These are phyloP conservation scores for Oreortyx pictus DNA, from an alignment of 2,797 vertebrate species.

Conservation along the genomic window DNA sequence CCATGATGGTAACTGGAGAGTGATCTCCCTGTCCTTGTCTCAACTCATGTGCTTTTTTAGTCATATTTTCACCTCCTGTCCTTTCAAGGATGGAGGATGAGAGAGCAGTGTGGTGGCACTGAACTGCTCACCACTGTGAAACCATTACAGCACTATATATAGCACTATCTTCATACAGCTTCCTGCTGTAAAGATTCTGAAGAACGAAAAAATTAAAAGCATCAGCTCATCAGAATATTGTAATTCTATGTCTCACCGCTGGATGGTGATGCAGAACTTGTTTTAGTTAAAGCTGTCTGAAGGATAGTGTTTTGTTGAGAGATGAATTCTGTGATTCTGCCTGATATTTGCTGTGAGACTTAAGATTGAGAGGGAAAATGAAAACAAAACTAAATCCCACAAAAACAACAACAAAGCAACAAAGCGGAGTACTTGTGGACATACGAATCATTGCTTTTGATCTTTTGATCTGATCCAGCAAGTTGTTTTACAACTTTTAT, in stretches of 20 bases:
- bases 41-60: neutral
- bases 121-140: neutral
- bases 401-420: neutral
- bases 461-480: neutral
- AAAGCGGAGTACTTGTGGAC: neutral
- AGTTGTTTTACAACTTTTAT: neutral
- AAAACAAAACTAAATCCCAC: neutral
- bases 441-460: neutral
- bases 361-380: neutral
- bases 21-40: neutral
- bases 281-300: neutral
- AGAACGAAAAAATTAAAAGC: neutral
- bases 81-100: neutral
- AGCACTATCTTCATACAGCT: neutral
- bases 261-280: slow-evolving; percentile 40
- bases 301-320: neutral
- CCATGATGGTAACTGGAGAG: neutral
- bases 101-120: neutral
- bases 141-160: neutral
- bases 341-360: neutral
- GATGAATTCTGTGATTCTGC: too few species aligned
- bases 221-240: neutral
- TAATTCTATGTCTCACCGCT: slow-evolving; percentile 4
- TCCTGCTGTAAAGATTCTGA: neutral
- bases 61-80: neutral